Percentiles rank a stretch among this genome's conserved stretches.
phyloP scores from a whole-genome alignment of 2,113 vertebrate species.

The Hippocampus mohnikei region DNA sequence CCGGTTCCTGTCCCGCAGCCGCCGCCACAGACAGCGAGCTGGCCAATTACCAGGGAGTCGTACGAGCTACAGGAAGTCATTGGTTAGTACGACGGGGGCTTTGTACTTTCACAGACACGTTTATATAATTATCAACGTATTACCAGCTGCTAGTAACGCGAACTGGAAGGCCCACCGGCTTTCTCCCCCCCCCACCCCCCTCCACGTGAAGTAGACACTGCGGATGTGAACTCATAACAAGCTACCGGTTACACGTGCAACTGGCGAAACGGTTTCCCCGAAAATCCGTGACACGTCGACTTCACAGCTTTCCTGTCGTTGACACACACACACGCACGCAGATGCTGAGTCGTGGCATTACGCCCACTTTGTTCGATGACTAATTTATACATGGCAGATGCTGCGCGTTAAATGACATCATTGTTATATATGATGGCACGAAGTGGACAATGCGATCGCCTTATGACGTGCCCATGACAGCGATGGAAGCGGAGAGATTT shows the following conservation, averaged over 20 bases:
- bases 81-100: constrained; percentile 76
- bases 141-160: background rate
- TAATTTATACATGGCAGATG: constrained; percentile 26
- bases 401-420: background rate
- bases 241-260: constrained; percentile 20
- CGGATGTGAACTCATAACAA: constrained; percentile 63
- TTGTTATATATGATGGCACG: background rate
- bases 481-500: background rate
- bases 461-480: background rate
- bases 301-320: background rate
- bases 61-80: constrained; percentile 98
- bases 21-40: constrained; percentile 72
- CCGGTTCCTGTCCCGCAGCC: constrained; percentile 78
- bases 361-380: constrained; percentile 36
- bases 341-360: constrained; percentile 31
- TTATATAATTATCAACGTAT: background rate
- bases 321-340: background rate
- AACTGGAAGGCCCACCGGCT: constrained; percentile 79
- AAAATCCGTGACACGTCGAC: constrained; percentile 28
- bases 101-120: background rate
- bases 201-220: constrained; percentile 56
- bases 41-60: constrained; percentile 93
- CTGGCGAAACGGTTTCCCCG: constrained; percentile 1
- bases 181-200: constrained; percentile 35
- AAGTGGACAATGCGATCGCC: background rate